Evolutionary conservation across 2,888 invertebrate species (phyloP).

Genomic region (Oligia strigilis): DNA sequence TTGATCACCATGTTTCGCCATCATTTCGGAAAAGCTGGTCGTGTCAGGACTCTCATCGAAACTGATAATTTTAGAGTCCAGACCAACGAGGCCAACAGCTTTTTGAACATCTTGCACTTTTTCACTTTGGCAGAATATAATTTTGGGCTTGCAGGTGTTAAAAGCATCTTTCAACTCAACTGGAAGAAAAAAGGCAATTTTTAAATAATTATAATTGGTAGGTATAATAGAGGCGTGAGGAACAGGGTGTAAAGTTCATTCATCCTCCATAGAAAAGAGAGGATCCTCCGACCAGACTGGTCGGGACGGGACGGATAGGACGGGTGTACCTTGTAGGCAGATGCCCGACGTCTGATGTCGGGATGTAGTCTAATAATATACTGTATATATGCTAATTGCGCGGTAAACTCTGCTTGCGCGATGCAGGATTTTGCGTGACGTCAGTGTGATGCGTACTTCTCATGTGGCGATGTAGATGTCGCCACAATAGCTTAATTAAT

Average conservation of each 20-base stretch:
- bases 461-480: no score
- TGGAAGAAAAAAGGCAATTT: conserved; percentile 56
- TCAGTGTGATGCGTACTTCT: no score
- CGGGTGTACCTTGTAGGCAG: no score
- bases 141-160: conserved; percentile 68
- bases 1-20: conserved; percentile 64
- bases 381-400: no score
- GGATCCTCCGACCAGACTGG: background rate
- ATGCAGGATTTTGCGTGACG: no score
- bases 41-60: conserved; percentile 70
- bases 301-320: no score
- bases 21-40: conserved; percentile 66
- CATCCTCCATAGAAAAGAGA: background rate
- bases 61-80: conserved; percentile 70
- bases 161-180: conserved; percentile 72
- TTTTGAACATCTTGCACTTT: conserved; percentile 67
- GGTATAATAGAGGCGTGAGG: no score
- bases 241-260: background rate
- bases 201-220: background rate
- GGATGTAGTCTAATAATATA: no score
- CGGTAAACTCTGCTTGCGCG: no score
- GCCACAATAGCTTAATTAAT: background rate
- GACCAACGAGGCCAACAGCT: conserved; percentile 61
- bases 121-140: conserved; percentile 76
- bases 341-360: no score